Percentiles rank a stretch among this genome's conserved stretches.
phyloP scores from a whole-genome alignment of 2,797 vertebrate genomes.

The Diplodus puntazzo region DNA sequence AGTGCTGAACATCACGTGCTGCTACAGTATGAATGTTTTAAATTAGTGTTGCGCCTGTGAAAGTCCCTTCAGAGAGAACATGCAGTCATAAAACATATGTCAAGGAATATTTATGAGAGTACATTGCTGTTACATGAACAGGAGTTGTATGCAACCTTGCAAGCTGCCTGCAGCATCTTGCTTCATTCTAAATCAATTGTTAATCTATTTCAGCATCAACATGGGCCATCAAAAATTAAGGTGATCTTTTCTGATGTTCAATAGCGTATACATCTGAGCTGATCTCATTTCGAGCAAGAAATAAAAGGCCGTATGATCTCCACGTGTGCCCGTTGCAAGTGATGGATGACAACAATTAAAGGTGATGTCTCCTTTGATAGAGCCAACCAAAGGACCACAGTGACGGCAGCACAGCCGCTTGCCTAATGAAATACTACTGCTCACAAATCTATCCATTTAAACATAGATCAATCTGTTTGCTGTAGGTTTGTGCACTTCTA shows the following conservation, averaged over 20 bases:
- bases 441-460: constrained; percentile 71
- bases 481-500: constrained; percentile 18
- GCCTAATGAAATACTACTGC: constrained; percentile 78
- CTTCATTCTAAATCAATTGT: constrained; percentile 45
- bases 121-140: constrained; percentile 1
- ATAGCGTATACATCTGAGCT: constrained; percentile 30
- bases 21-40: constrained; percentile 55
- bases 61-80: constrained; percentile 22
- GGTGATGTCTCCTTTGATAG: constrained; percentile 78
- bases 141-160: constrained; percentile 11
- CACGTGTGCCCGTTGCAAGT: constrained; percentile 66
- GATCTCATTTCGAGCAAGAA: constrained; percentile 42
- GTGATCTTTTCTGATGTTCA: constrained; percentile 11
- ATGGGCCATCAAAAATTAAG: constrained; percentile 44
- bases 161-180: neutral
- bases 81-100: constrained; percentile 30
- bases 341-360: constrained; percentile 82
- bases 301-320: constrained; percentile 69
- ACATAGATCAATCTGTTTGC: constrained; percentile 64
- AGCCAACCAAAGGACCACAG: constrained; percentile 67
- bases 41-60: constrained; percentile 15
- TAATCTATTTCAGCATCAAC: constrained; percentile 37
- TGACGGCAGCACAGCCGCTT: constrained; percentile 63
- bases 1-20: constrained; percentile 33
- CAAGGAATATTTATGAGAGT: constrained; percentile 45